Evolutionary conservation across 1,140 invertebrate species (phyloP).

Genomic region (Adelges cooleyi): DNA sequence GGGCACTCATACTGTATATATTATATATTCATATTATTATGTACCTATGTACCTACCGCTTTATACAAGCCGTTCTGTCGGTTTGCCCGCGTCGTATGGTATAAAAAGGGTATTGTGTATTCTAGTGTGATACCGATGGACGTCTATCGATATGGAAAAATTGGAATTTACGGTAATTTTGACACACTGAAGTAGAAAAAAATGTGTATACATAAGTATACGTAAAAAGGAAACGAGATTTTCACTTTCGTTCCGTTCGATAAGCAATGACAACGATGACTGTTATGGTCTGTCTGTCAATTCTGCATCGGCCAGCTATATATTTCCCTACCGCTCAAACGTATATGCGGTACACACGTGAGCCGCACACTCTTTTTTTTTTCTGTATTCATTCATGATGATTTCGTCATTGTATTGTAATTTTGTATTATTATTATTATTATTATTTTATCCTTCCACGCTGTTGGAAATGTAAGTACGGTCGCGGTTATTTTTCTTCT

Average conservation of each 20-base stretch:
- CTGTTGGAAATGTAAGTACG: neutral
- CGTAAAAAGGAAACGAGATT: slow-evolving; percentile 15
- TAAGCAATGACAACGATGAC: slow-evolving; percentile 24
- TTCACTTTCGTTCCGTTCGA: slow-evolving; percentile 28
- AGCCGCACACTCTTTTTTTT: neutral
- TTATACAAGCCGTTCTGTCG: too few species aligned
- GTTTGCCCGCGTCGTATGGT: too few species aligned
- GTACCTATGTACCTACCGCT: too few species aligned
- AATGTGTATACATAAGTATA: neutral
- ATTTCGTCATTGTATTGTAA: slow-evolving; percentile 24
- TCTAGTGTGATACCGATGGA: too few species aligned
- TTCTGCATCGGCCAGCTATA: slow-evolving; percentile 12
- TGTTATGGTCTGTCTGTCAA: slow-evolving; percentile 21
- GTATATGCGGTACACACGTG: neutral
- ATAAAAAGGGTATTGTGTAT: too few species aligned
- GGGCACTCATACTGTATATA: too few species aligned
- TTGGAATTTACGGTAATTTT: neutral
- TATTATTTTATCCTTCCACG: too few species aligned
- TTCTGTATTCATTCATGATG: slow-evolving; percentile 8
- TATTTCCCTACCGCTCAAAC: slow-evolving; percentile 7
- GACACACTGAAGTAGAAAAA: neutral
- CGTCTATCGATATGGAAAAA: too few species aligned
- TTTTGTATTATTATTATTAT: slow-evolving; percentile 14
- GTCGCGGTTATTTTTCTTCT: neutral
- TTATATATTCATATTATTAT: too few species aligned